Evolutionary conservation across 2,797 vertebrate genomes (phyloP), one percentile per base, ranked within the genome.

Genomic region (Sebastes taczanowskii): DNA sequence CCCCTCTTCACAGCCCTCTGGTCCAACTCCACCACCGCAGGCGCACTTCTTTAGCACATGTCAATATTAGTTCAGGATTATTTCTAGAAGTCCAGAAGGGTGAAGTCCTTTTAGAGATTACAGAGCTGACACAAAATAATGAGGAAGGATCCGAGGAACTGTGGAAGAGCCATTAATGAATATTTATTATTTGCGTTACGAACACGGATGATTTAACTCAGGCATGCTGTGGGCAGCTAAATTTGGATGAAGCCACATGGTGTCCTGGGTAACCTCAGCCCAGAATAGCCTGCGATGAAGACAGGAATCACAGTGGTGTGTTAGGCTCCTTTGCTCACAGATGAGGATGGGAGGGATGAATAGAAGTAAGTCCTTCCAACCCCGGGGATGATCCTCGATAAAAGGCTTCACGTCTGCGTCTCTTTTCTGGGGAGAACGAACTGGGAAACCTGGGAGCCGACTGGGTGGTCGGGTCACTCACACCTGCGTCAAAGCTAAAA

Each of bases 1-100:
- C 88, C 91, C 91, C 92, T 93, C 84, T 91, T 94, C 91, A 74
- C 85, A 89, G 87, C 73, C 77, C 82, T 80, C 88, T 52, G 74
- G 66, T 77, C 86, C 86, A 91, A 56, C 73, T 85, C 85, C 4
- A 16, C 85, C 78, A 91, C 95, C 94, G 55, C 94, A 94, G 89
- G 83, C 82, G 86, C 86, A 93, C 93, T 89, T 92, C 95, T 96
- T 95, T 94, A 95, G 92, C 93, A 85, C 81, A 49, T 89, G 94
- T 95, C 90, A 95, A 95, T 95, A 95, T 95, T 95, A 86, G 93
- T 81, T 93, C 67, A 91, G 86, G 91, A 95, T 95, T 95, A 95
- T 95, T 95, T 95, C 93, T 88, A 90, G 93, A 93, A 85, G 74
- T 88, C 89, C 80, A 90, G 86, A 81, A 81, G 91, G 91, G 93